Percentiles rank a stretch among this genome's conserved stretches.
phyloP scores from a whole-genome alignment of 2,888 invertebrate species.

The Cephus sareptanus region DNA sequence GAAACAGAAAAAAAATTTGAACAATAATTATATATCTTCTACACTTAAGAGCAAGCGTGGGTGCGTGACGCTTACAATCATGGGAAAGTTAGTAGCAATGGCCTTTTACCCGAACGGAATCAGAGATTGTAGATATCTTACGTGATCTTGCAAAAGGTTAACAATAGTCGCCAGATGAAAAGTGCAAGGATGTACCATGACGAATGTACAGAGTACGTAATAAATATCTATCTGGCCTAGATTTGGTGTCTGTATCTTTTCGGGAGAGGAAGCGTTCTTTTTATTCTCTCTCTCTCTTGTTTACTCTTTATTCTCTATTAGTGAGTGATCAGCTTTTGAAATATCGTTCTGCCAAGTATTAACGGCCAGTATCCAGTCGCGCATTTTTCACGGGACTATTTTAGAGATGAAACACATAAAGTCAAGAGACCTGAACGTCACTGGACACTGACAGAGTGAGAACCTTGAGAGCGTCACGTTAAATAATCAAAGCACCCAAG shows the following conservation, averaged over 20 bases:
- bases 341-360: background rate
- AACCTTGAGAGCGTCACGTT: background rate
- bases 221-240: too few species aligned
- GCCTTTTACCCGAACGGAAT: too few species aligned
- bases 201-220: too few species aligned
- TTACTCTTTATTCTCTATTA: background rate
- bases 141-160: too few species aligned
- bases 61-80: background rate
- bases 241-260: too few species aligned
- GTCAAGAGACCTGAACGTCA: background rate
- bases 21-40: background rate
- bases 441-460: background rate
- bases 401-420: background rate
- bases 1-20: background rate
- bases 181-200: too few species aligned
- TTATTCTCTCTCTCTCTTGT: background rate
- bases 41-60: background rate
- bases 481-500: background rate
- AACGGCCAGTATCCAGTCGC: background rate
- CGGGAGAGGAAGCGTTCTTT: too few species aligned
- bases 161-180: too few species aligned
- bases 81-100: too few species aligned
- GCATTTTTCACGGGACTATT: background rate
- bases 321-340: background rate
- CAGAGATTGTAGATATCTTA: too few species aligned